Conservation (phyloP, 2,113 vertebrate genomes). For the Dryoscopus gambensis region DNA sequence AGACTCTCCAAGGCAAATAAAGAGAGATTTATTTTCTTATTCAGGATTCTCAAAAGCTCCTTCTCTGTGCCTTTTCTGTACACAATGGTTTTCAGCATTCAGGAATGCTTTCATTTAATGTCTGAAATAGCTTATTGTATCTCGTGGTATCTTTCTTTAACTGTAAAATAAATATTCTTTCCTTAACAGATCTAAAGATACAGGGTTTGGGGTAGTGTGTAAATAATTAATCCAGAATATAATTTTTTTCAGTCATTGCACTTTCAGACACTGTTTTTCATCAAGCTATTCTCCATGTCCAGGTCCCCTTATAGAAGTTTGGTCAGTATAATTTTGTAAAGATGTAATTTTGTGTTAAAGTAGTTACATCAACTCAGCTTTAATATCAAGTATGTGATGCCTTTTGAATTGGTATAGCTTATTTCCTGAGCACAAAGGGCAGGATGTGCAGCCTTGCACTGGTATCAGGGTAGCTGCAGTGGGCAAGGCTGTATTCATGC, state of each 20-base stretch:
- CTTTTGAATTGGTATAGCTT: not conserved
- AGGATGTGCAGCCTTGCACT: not conserved
- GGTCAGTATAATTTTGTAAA: not conserved
- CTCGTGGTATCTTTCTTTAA: not conserved
- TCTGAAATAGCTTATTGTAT: slow-evolving; percentile 29
- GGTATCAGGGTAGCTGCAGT: not conserved
- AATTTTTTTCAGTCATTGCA: not conserved
- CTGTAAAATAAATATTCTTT: not conserved
- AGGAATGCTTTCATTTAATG: slow-evolving; percentile 53
- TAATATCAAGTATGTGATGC: not conserved
- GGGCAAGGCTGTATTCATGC: not conserved
- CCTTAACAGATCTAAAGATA: not conserved
- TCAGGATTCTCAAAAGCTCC: slow-evolving; percentile 34
- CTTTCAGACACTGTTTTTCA: not conserved
- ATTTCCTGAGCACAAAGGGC: not conserved
- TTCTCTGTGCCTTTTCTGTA: slow-evolving; percentile 11
- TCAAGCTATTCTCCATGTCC: not conserved
- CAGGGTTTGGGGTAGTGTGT: not conserved
- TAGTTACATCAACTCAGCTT: not conserved
- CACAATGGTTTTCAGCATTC: slow-evolving; percentile 5
- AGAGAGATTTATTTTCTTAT: slow-evolving; percentile 56
- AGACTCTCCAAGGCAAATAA: slow-evolving; percentile 39
- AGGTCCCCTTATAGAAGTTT: not conserved
- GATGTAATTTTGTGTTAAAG: not conserved
- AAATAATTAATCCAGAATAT: not conserved